These are phyloP conservation scores for Aegithalos caudatus DNA, from an alignment of 2,113 vertebrate species.

Conservation along the genomic window DNA sequence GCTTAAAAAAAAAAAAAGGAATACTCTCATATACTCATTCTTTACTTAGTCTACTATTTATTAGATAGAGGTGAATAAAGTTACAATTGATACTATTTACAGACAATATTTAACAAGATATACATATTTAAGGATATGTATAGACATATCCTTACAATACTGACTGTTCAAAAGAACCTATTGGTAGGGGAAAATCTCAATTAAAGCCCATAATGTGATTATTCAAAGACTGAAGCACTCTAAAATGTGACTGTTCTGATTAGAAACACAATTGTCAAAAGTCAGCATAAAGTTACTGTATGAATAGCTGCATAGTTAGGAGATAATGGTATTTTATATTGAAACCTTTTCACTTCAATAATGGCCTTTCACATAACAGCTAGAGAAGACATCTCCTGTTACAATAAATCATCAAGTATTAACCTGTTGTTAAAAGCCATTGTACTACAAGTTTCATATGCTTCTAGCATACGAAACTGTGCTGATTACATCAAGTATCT, in stretches of 20 bases:
- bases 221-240: background rate
- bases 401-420: background rate
- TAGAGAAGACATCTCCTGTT: background rate
- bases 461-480: background rate
- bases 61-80: background rate
- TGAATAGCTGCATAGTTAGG: background rate
- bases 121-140: too few relatives aligned
- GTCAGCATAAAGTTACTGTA: background rate
- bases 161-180: background rate
- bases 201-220: background rate
- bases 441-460: background rate
- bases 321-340: background rate
- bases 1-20: constrained; percentile 57
- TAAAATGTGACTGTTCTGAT: background rate
- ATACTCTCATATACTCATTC: background rate
- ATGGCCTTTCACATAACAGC: rapidly evolving
- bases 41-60: background rate
- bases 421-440: background rate
- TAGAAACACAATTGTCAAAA: background rate
- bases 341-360: background rate
- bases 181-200: background rate
- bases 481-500: background rate
- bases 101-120: background rate
- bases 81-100: background rate
- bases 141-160: background rate